Conservation (phyloP, 2,797 vertebrate species). For the Sebastes taczanowskii region DNA sequence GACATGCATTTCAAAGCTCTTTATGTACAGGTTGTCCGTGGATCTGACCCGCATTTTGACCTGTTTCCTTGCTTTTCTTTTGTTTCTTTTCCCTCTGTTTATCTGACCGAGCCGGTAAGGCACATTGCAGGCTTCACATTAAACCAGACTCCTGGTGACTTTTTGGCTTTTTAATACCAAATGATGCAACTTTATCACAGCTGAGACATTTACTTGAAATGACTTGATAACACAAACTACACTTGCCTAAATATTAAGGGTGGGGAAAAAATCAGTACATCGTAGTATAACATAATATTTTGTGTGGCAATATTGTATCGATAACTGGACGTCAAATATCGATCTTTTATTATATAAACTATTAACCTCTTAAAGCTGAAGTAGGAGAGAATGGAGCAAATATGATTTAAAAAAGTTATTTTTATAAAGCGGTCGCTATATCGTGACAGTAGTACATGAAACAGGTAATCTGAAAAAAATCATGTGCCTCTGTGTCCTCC, state of each 20-base stretch:
- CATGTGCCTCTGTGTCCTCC: too few relatives aligned
- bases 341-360: rapidly evolving
- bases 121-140: background rate
- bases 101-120: background rate
- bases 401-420: too few relatives aligned
- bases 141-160: background rate
- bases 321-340: too few relatives aligned
- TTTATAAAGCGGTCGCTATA: too few relatives aligned
- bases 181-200: background rate
- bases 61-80: background rate
- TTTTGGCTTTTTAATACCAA: background rate
- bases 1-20: conserved; percentile 50
- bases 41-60: conserved; percentile 23
- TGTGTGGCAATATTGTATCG: too few relatives aligned
- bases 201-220: background rate
- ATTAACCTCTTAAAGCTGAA: too few relatives aligned
- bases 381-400: too few relatives aligned
- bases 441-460: too few relatives aligned
- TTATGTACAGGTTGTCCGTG: background rate
- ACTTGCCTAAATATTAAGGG: too few relatives aligned
- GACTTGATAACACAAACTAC: background rate
- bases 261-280: too few relatives aligned
- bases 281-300: too few relatives aligned
- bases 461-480: too few relatives aligned
- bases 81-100: background rate